Conservation (phyloP, 2,113 vertebrate genomes). For the Zosterops japonicus region DNA sequence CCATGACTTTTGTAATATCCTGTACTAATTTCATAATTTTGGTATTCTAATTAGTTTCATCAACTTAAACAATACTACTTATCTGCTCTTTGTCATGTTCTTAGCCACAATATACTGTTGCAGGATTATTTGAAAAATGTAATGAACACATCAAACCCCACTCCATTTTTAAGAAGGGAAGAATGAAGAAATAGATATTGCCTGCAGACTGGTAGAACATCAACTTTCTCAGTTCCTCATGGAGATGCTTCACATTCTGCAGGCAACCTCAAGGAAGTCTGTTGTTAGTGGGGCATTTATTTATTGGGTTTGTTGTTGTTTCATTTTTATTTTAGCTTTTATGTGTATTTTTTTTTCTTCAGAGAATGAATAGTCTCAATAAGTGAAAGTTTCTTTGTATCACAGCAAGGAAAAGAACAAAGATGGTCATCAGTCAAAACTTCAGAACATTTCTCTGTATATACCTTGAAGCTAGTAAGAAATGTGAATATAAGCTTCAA, state of each 20-base stretch:
- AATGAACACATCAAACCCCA: background rate
- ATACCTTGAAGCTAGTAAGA: background rate
- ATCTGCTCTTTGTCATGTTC: background rate
- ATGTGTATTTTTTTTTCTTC: background rate
- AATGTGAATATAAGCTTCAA: background rate
- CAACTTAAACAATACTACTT: background rate
- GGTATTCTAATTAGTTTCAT: background rate
- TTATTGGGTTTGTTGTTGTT: background rate
- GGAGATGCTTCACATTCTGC: background rate
- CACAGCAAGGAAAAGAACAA: background rate
- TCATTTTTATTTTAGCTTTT: background rate
- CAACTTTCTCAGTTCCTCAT: background rate
- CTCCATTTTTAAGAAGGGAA: background rate
- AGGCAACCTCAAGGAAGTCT: background rate
- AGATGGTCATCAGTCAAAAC: background rate
- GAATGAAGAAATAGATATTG: background rate
- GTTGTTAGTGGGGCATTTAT: fast-evolving
- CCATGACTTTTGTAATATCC: background rate
- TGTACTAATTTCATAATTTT: background rate
- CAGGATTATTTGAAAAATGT: background rate
- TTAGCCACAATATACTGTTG: background rate
- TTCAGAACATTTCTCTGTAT: background rate
- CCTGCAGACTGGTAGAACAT: background rate
- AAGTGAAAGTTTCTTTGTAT: background rate
- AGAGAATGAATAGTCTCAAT: background rate